Evolutionary conservation across 2,113 vertebrate species (phyloP), one percentile per base, ranked within the genome.

Genomic region (Malurus cyaneus): DNA sequence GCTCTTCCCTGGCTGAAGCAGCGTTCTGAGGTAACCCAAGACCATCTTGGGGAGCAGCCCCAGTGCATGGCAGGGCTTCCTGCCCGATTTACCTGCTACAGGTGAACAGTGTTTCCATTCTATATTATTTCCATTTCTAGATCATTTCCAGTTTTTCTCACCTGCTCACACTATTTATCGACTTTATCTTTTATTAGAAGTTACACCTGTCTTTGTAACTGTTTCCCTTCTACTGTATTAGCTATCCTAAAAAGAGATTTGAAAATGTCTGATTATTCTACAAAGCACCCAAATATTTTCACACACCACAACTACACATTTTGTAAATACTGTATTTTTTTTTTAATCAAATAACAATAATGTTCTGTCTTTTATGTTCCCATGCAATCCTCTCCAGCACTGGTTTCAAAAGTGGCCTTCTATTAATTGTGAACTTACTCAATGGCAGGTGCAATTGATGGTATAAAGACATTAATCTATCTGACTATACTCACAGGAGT

Each of bases 401-500:
- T 86, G 12, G 34, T 70, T 81, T 71, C n/a, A 57, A 73, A 91
- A 83, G 34, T 20, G 34, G 34, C n/a, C 34, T 80, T 87, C 36
- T 42, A 80, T 86, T 95, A 94, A 92, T n/a, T 80, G 29, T n/a
- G 42, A 94, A 56, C 39, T 73, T 67, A 80, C 56, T 60, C 88
- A 89, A 90, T 29, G 52, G 56, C 79, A 93, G 57, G 36, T 67
- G 20, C 41, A 91, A 73, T 41, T 65, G 46, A 62, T 52, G 46
- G 54, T 34, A 39, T 47, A 81, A 29, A 91, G 74, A 80, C 34
- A 86, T 94, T 91, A 44, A 89, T 94, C 78, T 91, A 59, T 39
- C 71, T 88, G 76, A 96, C 89, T 78, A 57, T 47, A 92, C 72
- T 90, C 89, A 66, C 36, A 93, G 79, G 79, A 90, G 47, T 83